A percentile compares a stretch with the other conserved stretches of the same genome.
These are phyloP conservation scores for Nephrotoma appendiculata DNA, from an alignment of 2,888 invertebrate species.

Conservation along the genomic window DNA sequence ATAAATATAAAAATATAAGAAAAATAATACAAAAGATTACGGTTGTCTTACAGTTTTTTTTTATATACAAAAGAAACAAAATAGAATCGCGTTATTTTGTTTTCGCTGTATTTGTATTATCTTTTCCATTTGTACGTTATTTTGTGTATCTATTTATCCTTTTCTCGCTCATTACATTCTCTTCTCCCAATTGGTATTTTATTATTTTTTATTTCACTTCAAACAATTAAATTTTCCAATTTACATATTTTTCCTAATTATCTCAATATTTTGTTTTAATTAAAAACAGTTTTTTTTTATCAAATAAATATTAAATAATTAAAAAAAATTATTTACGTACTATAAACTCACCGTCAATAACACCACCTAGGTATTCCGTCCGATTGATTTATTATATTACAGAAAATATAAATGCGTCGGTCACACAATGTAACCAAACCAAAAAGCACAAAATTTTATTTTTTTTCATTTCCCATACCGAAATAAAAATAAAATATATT, in stretches of 20 bases:
- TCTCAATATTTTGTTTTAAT: not conserved
- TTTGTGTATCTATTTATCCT: not conserved
- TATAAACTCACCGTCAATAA: not conserved
- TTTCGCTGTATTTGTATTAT: not conserved
- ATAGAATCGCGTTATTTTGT: not conserved
- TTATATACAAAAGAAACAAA: not conserved
- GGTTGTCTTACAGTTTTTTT: not conserved
- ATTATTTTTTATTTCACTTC: not conserved
- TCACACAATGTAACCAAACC: not conserved
- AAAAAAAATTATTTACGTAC: not conserved
- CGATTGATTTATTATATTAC: not conserved
- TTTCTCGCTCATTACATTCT: not conserved
- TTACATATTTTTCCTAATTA: not conserved
- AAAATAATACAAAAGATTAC: not conserved
- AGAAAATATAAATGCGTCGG: constrained; percentile 1
- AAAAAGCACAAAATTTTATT: not conserved
- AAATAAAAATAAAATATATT: not conserved
- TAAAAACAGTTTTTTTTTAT: not conserved
- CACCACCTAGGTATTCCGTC: constrained; percentile 3
- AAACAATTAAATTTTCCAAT: constrained; percentile 1
- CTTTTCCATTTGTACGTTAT: not conserved
- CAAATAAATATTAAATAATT: not conserved
- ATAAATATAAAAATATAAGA: not conserved
- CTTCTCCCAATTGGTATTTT: not conserved
- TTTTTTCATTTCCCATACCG: constrained; percentile 1